phyloP scores from a whole-genome alignment of 2,113 vertebrate genomes.

The Beaufortia kweichowensis region DNA sequence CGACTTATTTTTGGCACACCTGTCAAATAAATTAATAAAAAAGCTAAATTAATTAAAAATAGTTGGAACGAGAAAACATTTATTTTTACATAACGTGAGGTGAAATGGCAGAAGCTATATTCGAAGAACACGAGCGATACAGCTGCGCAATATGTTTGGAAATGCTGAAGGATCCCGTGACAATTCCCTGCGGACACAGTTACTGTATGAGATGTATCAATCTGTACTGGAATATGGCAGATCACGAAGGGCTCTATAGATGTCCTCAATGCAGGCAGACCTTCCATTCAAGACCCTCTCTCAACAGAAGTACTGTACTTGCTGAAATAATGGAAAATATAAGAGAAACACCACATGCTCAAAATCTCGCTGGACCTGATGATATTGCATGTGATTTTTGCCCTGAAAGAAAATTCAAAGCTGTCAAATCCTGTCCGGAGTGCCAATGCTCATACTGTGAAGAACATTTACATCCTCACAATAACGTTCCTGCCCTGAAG shows the following conservation, averaged over 20 bases:
- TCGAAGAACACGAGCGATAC: slow-evolving; percentile 37
- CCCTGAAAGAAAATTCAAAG: slow-evolving; percentile 1
- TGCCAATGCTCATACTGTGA: slow-evolving; percentile 46
- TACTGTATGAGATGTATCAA: slow-evolving; percentile 51
- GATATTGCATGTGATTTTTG: slow-evolving; percentile 48
- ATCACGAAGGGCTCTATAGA: neutral
- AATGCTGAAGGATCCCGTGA: slow-evolving; percentile 47
- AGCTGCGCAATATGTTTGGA: slow-evolving; percentile 49
- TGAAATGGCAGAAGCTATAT: slow-evolving; percentile 8
- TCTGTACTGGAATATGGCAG: slow-evolving; percentile 18
- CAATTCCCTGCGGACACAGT: slow-evolving; percentile 53
- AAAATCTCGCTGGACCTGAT: neutral
- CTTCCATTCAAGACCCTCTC: slow-evolving; percentile 22
- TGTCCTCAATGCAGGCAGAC: slow-evolving; percentile 50
- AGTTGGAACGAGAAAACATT: too few species aligned
- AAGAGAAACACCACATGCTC: neutral
- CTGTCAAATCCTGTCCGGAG: slow-evolving; percentile 48
- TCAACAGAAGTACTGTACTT: slow-evolving; percentile 50
- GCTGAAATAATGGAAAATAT: slow-evolving; percentile 42
- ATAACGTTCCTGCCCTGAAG: slow-evolving; percentile 31
- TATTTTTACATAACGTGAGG: too few species aligned
- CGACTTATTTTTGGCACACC: too few species aligned
- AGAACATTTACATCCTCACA: slow-evolving; percentile 38
- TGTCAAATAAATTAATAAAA: neutral
- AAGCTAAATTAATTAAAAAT: too few species aligned